Evolutionary conservation across 1,140 invertebrate species (phyloP).

Genomic region (Leucophenga varia): DNA sequence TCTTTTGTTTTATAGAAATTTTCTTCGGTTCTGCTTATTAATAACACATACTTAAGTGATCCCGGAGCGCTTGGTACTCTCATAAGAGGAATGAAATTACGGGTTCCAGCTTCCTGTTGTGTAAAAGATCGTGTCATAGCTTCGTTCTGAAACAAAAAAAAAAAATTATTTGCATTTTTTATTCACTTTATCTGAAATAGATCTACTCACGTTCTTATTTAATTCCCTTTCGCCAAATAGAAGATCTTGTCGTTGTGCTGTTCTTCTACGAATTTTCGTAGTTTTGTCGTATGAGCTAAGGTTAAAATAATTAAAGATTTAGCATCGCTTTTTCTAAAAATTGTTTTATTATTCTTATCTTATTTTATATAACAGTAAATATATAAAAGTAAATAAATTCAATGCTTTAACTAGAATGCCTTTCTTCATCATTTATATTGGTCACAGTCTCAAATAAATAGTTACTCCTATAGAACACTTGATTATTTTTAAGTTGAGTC

Average conservation of each 20-base stretch:
- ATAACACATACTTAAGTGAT: constrained; percentile 41
- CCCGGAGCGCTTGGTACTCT: constrained; percentile 72
- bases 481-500: constrained; percentile 15
- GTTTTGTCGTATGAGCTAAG: constrained; percentile 39
- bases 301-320: constrained; percentile 12
- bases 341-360: too few relatives aligned
- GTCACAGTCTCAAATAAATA: constrained; percentile 20
- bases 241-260: constrained; percentile 68
- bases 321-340: too few relatives aligned
- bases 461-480: constrained; percentile 15
- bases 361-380: background rate
- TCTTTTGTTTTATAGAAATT: background rate
- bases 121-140: constrained; percentile 14
- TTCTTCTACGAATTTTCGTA: constrained; percentile 67
- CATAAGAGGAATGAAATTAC: constrained; percentile 60
- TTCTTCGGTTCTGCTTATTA: background rate
- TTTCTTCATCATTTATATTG: constrained; percentile 5
- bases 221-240: constrained; percentile 60
- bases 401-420: too few relatives aligned
- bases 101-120: constrained; percentile 3
- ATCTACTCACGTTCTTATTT: constrained; percentile 4
- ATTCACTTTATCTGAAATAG: background rate
- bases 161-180: too few relatives aligned
- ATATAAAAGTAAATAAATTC: background rate
- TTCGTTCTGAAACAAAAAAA: constrained; percentile 4